Percentiles rank a stretch among this genome's conserved stretches.
Evolutionary conservation across 2,113 vertebrate species (phyloP).

Genomic region (Dendrocopos noguchii): DNA sequence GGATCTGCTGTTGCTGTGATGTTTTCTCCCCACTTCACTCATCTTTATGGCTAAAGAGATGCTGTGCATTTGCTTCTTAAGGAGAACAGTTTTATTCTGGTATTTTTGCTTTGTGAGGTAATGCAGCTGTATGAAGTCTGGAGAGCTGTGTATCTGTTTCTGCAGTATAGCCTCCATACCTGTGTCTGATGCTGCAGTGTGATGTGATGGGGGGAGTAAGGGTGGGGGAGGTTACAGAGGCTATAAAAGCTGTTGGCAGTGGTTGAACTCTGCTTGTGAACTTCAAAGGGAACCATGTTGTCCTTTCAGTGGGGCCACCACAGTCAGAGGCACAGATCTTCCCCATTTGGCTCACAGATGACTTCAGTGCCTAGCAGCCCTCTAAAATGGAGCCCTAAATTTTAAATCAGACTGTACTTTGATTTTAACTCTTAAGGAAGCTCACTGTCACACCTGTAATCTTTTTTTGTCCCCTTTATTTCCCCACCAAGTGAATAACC

Average conservation of each 20-base stretch:
- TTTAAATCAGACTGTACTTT: not conserved
- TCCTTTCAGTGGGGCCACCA: not conserved
- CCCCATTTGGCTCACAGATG: not conserved
- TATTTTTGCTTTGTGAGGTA: not conserved
- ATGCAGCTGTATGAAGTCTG: not conserved
- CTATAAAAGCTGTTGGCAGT: not conserved
- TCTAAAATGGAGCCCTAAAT: not conserved
- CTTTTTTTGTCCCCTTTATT: not conserved
- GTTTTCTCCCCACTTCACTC: not conserved
- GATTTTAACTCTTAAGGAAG: not conserved
- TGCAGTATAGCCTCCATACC: not conserved
- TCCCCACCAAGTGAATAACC: not conserved
- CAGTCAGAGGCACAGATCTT: not conserved
- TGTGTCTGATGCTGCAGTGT: not conserved
- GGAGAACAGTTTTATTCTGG: not conserved
- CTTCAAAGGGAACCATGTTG: not conserved
- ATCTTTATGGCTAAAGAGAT: not conserved
- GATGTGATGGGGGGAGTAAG: not conserved
- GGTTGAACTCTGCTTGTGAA: not conserved
- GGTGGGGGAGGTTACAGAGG: not conserved
- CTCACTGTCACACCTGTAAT: not conserved
- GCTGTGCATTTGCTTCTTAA: not conserved
- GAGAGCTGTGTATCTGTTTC: not conserved
- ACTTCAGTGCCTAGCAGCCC: not conserved
- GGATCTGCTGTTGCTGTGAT: not conserved